phyloP scores from a whole-genome alignment of 2,797 vertebrate genomes.

The Halcyon chelicuti region DNA sequence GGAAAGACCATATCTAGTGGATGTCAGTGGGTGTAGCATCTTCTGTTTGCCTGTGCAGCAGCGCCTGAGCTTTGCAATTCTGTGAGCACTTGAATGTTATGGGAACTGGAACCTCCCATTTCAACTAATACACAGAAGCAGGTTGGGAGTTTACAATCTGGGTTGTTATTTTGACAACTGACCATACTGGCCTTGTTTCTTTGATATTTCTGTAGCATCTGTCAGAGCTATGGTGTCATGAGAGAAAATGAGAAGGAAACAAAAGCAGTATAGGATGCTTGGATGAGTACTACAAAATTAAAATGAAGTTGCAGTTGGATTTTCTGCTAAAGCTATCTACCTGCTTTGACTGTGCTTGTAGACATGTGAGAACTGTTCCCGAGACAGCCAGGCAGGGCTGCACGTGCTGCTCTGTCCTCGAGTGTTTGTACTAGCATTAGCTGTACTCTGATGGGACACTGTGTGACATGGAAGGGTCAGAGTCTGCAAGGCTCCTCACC shows the following conservation, averaged over 20 bases:
- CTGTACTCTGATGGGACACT: neutral
- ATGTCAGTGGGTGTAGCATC: neutral
- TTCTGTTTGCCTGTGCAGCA: neutral
- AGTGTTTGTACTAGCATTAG: neutral
- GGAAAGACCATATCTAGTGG: neutral
- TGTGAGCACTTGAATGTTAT: neutral
- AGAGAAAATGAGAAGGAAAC: neutral
- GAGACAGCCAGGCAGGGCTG: neutral
- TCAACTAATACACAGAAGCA: neutral
- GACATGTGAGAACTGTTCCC: neutral
- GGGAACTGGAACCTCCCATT: neutral
- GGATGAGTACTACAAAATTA: neutral
- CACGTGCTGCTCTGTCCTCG: neutral
- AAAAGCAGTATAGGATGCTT: neutral
- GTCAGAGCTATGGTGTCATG: neutral
- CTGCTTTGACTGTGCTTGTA: neutral
- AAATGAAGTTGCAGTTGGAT: neutral
- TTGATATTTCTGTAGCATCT: neutral
- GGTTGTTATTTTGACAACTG: neutral
- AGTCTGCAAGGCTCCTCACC: neutral
- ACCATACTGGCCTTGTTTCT: neutral
- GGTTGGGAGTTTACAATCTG: neutral
- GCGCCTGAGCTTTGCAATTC: neutral
- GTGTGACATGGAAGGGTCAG: fast-evolving
- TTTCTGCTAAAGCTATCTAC: neutral